A percentile compares a stretch with the other conserved stretches of the same genome.
Evolutionary conservation across 2,888 invertebrate genomes (phyloP).

Genomic region (Aphodius sticticus): DNA sequence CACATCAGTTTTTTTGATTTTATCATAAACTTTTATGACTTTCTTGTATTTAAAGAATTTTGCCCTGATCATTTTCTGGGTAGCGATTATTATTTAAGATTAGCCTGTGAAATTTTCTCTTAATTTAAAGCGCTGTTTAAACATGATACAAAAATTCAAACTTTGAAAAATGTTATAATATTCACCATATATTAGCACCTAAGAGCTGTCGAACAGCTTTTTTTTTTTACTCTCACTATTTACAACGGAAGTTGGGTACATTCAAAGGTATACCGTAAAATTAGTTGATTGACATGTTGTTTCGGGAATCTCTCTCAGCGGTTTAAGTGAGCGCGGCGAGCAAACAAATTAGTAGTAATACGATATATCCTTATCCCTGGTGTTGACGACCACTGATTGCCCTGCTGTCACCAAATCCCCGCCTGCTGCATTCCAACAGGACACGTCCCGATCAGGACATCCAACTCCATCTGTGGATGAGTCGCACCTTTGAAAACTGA

Average conservation of each 20-base stretch:
- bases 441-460: constrained; percentile 44
- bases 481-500: constrained; percentile 72
- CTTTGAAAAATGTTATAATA: too few species aligned
- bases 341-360: constrained; percentile 57
- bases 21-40: too few species aligned
- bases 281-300: constrained; percentile 4
- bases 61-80: too few species aligned
- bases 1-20: too few species aligned
- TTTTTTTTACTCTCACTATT: neutral
- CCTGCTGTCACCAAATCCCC: constrained; percentile 47
- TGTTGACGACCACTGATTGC: constrained; percentile 35
- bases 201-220: neutral
- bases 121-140: too few species aligned
- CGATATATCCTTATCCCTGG: constrained; percentile 57
- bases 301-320: neutral
- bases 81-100: too few species aligned
- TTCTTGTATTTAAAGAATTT: too few species aligned
- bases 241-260: neutral
- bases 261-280: neutral
- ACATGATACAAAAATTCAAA: too few species aligned
- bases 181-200: neutral
- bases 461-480: constrained; percentile 61
- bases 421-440: constrained; percentile 49
- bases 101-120: too few species aligned
- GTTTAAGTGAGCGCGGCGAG: neutral